Conservation (phyloP, 2,888 invertebrate species). For the Cryptocephalus moraei region DNA sequence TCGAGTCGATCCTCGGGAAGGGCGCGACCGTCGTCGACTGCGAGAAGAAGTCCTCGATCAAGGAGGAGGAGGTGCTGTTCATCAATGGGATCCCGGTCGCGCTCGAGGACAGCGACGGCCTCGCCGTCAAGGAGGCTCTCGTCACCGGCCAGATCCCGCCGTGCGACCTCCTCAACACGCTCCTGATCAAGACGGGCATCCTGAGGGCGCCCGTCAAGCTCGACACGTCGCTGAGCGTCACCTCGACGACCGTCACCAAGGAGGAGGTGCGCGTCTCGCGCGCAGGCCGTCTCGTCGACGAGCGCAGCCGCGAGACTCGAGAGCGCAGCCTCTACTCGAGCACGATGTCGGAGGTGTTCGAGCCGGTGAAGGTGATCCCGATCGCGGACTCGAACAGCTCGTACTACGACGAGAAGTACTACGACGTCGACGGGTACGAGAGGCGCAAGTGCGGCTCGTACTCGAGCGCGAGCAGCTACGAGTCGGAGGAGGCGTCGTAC, state of each 20-base stretch:
- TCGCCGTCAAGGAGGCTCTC: conserved; percentile 56
- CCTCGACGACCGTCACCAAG: conserved; percentile 58
- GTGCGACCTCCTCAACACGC: conserved; percentile 58
- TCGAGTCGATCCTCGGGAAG: conserved; percentile 62
- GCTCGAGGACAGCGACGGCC: conserved; percentile 56
- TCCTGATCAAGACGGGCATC: conserved; percentile 55
- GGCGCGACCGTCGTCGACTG: conserved; percentile 63
- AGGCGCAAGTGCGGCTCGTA: conserved; percentile 33
- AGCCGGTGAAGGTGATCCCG: conserved; percentile 42
- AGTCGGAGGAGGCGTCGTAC: conserved; percentile 26
- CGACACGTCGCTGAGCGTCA: conserved; percentile 61
- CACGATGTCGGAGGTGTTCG: conserved; percentile 57
- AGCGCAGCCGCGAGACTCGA: conserved; percentile 57
- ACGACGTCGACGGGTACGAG: conserved; percentile 33
- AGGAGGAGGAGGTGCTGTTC: conserved; percentile 59
- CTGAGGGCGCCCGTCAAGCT: conserved; percentile 57
- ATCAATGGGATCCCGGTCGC: conserved; percentile 62
- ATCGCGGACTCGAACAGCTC: conserved; percentile 17
- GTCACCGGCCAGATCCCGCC: conserved; percentile 61
- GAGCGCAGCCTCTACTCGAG: conserved; percentile 61
- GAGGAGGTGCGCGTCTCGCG: conserved; percentile 60
- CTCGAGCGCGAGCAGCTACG: conserved; percentile 36
- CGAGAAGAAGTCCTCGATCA: conserved; percentile 60
- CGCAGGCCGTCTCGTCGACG: conserved; percentile 59
- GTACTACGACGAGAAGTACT: conserved; percentile 18